Evolutionary conservation across 2,888 invertebrate species (phyloP).

Genomic region (Tachystola acroxantha): DNA sequence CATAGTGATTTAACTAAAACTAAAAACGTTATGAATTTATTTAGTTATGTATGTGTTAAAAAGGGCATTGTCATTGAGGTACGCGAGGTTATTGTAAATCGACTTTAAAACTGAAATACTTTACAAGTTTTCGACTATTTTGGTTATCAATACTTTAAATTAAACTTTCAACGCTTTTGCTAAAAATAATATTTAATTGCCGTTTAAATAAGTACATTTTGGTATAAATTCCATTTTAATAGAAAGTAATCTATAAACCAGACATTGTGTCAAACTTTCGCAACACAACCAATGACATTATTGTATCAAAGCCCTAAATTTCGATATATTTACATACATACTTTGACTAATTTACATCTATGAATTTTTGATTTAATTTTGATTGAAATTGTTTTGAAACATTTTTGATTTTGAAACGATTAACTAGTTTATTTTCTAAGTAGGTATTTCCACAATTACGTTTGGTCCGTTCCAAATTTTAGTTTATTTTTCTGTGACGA

Average conservation of each 20-base stretch:
- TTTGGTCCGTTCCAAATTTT: not conserved
- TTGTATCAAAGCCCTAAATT: constrained; percentile 3
- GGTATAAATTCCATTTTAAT: no score
- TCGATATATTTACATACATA: constrained; percentile 6
- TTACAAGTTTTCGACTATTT: no score
- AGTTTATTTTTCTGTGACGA: not conserved
- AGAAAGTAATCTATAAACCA: no score
- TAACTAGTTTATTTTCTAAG: not conserved
- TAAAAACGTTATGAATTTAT: constrained; percentile 8
- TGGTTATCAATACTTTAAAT: no score
- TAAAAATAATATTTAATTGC: no score
- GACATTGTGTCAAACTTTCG: no score
- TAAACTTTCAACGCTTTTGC: no score
- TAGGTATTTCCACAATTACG: not conserved
- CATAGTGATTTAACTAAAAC: constrained; percentile 4
- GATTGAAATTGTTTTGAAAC: constrained; percentile 6
- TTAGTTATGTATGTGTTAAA: constrained; percentile 4
- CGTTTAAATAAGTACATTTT: no score
- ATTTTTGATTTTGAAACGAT: constrained; percentile 13
- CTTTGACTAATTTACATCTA: constrained; percentile 17
- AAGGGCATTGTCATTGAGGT: no score
- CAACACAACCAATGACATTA: no score
- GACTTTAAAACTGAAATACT: no score
- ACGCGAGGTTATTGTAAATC: no score
- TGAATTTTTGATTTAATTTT: constrained; percentile 16